A percentile compares a stretch with the other conserved stretches of the same genome.
Evolutionary conservation across 2,888 invertebrate genomes (phyloP).

Genomic region (Sepiola atlantica): DNA sequence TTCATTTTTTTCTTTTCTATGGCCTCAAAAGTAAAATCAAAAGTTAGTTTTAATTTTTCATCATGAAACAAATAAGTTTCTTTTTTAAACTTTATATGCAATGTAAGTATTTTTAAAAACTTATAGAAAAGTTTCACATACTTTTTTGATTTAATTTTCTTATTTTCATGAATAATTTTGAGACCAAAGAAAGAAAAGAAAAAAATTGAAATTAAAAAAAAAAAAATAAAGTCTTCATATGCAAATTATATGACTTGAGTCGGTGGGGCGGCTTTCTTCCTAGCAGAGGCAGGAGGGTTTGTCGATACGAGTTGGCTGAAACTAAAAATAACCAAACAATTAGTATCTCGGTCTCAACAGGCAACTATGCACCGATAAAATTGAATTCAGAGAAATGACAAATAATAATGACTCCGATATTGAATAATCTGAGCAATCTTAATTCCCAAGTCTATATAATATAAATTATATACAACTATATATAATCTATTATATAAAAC

Average conservation of each 20-base stretch:
- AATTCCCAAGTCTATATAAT: background rate
- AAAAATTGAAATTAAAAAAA: background rate
- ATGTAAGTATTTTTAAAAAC: background rate
- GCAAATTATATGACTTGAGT: constrained; percentile 57
- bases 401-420: background rate
- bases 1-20: constrained; percentile 35
- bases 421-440: background rate
- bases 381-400: background rate
- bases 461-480: background rate
- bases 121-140: background rate
- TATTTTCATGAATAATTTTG: background rate
- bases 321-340: constrained; percentile 56
- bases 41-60: background rate
- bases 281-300: constrained; percentile 51
- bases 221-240: constrained; percentile 34
- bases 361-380: background rate
- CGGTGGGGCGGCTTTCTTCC: constrained; percentile 53
- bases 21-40: constrained; percentile 40
- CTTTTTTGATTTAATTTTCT: background rate
- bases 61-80: background rate
- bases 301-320: constrained; percentile 68
- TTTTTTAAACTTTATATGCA: background rate
- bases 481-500: background rate
- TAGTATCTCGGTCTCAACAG: constrained; percentile 35
- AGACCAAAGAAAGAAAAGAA: constrained; percentile 38